Percentiles rank a stretch among this genome's conserved stretches.
Evolutionary conservation across 2,888 invertebrate genomes (phyloP).

Genomic region (Caenorhabditis virilis): DNA sequence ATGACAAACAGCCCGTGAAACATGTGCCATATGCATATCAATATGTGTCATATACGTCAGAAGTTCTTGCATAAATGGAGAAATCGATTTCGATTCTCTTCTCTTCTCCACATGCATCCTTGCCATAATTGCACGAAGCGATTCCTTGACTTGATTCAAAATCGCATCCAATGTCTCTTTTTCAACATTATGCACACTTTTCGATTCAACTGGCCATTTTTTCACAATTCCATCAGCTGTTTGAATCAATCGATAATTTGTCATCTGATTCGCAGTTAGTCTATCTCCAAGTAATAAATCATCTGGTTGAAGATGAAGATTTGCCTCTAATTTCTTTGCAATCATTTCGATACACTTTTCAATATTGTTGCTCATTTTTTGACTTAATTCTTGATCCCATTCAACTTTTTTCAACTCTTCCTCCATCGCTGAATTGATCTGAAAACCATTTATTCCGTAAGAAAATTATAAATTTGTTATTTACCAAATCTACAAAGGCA

Average conservation of each 20-base stretch:
- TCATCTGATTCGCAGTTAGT: constrained; percentile 40
- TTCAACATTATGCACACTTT: constrained; percentile 34
- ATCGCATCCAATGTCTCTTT: constrained; percentile 30
- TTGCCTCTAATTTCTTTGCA: constrained; percentile 44
- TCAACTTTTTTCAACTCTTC: constrained; percentile 59
- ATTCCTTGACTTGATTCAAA: constrained; percentile 23
- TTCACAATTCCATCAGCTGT: constrained; percentile 41
- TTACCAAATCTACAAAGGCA: constrained; percentile 51
- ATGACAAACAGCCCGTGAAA: constrained; percentile 41
- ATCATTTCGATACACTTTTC: constrained; percentile 53
- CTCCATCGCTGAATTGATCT: constrained; percentile 57
- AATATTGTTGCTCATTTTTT: constrained; percentile 48
- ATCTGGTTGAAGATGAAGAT: constrained; percentile 40
- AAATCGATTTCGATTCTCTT: constrained; percentile 33
- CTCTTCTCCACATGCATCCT: constrained; percentile 50
- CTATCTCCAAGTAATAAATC: constrained; percentile 46
- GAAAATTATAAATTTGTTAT: not conserved
- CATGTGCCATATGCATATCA: constrained; percentile 47
- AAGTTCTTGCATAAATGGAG: constrained; percentile 52
- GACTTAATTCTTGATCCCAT: constrained; percentile 58
- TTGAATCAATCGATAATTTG: constrained; percentile 50
- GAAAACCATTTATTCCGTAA: constrained; percentile 3
- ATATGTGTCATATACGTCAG: constrained; percentile 45
- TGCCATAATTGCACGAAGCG: constrained; percentile 39
- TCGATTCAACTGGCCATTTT: constrained; percentile 42